Conservation (phyloP, 2,113 vertebrate species). For the Eulemur macaco region DNA sequence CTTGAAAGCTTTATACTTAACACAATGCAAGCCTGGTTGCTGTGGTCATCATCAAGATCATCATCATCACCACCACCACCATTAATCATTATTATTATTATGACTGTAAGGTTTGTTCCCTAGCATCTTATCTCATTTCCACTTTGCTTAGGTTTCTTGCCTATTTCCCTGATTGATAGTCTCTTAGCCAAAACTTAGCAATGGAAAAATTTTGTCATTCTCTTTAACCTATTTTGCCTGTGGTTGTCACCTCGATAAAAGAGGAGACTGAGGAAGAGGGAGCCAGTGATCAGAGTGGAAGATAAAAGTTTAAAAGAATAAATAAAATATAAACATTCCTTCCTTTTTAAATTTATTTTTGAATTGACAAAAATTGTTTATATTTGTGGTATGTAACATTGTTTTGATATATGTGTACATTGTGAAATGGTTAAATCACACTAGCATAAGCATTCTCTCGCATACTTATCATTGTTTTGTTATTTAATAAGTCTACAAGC, state of each 20-base stretch:
- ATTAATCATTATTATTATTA: neutral
- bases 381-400: neutral
- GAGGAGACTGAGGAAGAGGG: neutral
- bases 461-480: neutral
- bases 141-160: constrained; percentile 1
- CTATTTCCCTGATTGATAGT: neutral
- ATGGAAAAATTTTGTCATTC: neutral
- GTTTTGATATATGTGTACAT: neutral
- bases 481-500: neutral
- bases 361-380: neutral
- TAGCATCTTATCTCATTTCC: neutral
- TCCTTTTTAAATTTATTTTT: neutral
- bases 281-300: neutral
- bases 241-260: neutral
- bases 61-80: rapidly evolving
- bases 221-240: neutral
- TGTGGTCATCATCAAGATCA: neutral
- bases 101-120: neutral
- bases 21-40: neutral
- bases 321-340: neutral
- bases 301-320: neutral
- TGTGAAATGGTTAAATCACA: neutral
- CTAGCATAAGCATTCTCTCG: neutral
- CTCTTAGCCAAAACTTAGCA: neutral
- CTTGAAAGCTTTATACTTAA: neutral